A percentile compares a stretch with the other conserved stretches of the same genome.
These are phyloP conservation scores for Urocyon cinereoargenteus DNA, from an alignment of 2,797 vertebrate species.

Conservation along the genomic window DNA sequence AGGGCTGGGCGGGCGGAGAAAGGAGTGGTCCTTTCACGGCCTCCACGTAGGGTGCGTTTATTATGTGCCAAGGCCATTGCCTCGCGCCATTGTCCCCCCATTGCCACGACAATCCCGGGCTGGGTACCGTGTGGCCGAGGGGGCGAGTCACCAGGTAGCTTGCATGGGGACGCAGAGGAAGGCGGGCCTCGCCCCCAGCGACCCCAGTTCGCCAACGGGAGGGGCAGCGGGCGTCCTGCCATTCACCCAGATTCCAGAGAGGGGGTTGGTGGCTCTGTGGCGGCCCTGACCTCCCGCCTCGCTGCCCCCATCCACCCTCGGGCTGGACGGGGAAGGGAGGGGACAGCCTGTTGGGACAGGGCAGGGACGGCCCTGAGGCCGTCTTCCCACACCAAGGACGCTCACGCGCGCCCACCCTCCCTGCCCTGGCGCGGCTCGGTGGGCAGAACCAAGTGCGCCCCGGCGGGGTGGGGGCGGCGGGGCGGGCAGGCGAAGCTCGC, in stretches of 20 bases:
- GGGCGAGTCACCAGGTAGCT: too few species aligned
- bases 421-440: neutral
- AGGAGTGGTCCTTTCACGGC: too few species aligned
- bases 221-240: too few species aligned
- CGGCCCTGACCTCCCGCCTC: too few species aligned
- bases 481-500: neutral
- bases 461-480: neutral
- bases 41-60: neutral
- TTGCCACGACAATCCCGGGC: neutral
- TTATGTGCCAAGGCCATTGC: neutral
- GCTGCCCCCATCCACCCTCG: neutral
- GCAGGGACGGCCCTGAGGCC: neutral
- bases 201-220: too few species aligned
- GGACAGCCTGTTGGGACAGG: neutral
- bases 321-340: neutral
- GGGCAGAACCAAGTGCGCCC: neutral
- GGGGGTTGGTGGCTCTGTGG: rapidly evolving
- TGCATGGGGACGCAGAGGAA: too few species aligned
- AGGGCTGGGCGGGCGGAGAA: neutral
- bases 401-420: neutral
- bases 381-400: neutral
- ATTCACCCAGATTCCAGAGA: neutral
- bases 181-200: too few species aligned
- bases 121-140: neutral
- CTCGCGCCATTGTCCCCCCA: rapidly evolving